Conservation (phyloP, 2,113 vertebrate genomes). For the Hippoglossus stenolepis region DNA sequence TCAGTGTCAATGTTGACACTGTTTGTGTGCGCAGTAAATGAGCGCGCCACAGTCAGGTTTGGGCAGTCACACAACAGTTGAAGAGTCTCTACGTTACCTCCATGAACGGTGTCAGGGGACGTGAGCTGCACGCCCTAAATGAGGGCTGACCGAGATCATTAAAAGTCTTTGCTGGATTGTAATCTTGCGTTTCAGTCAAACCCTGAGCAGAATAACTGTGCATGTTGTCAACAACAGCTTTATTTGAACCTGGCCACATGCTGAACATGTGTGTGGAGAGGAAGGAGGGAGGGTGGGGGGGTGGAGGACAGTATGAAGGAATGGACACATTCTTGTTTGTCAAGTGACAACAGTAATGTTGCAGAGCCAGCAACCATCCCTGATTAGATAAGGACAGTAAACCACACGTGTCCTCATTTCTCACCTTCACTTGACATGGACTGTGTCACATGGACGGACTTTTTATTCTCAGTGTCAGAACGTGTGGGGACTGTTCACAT, state of each 20-base stretch:
- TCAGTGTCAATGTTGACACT: not conserved
- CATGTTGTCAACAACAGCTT: slow-evolving; percentile 17
- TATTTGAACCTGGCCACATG: slow-evolving; percentile 71
- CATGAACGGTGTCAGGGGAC: not conserved
- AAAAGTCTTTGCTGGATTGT: slow-evolving; percentile 12
- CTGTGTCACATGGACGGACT: not conserved
- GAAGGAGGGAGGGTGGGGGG: not conserved
- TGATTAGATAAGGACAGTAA: slow-evolving; percentile 55
- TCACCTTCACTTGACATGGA: slow-evolving; percentile 28
- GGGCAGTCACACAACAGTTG: not conserved
- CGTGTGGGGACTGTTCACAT: not conserved
- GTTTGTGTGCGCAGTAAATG: not conserved
- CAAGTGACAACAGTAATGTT: slow-evolving; percentile 13
- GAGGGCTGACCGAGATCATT: slow-evolving; percentile 9
- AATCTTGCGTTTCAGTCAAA: slow-evolving; percentile 36
- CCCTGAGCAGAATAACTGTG: slow-evolving; percentile 10
- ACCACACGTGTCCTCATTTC: slow-evolving; percentile 29
- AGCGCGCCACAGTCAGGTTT: too few relatives aligned
- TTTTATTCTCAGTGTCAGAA: not conserved
- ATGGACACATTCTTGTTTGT: slow-evolving; percentile 19
- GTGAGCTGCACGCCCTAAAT: not conserved
- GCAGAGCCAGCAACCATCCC: slow-evolving; percentile 23
- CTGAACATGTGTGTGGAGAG: slow-evolving; percentile 61
- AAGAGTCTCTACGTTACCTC: not conserved
- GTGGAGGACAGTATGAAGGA: not conserved